Conservation (phyloP, 2,888 invertebrate species). For the Melinaea marsaeus region DNA sequence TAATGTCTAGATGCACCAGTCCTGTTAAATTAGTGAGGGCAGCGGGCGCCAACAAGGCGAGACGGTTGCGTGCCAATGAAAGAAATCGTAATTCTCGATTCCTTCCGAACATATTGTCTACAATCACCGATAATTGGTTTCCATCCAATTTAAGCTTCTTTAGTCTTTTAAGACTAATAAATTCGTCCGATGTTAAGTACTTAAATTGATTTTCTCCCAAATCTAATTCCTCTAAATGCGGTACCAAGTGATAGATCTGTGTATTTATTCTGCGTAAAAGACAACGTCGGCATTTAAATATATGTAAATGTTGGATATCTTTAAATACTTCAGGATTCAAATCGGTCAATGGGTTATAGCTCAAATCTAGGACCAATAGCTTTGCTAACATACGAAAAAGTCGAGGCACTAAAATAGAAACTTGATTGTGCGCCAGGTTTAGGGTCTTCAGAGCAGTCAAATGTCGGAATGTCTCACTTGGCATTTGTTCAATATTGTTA, state of each 20-base stretch:
- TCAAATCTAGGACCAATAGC: constrained; percentile 84
- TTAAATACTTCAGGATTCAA: constrained; percentile 88
- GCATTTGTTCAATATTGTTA: constrained; percentile 85
- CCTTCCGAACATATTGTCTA: constrained; percentile 83
- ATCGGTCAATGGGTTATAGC: constrained; percentile 84
- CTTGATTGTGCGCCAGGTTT: constrained; percentile 81
- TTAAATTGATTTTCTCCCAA: constrained; percentile 87
- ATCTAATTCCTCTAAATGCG: constrained; percentile 85
- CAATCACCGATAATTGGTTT: constrained; percentile 85
- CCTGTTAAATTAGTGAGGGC: constrained; percentile 85
- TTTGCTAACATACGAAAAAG: constrained; percentile 86
- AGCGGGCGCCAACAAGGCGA: constrained; percentile 84
- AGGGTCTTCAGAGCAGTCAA: constrained; percentile 83
- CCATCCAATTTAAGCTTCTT: constrained; percentile 83
- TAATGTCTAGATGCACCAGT: constrained; percentile 83
- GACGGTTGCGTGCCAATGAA: constrained; percentile 83
- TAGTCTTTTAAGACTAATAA: constrained; percentile 81
- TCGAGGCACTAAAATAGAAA: constrained; percentile 82
- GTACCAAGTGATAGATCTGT: constrained; percentile 86
- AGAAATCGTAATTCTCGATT: constrained; percentile 76
- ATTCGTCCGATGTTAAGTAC: constrained; percentile 85
- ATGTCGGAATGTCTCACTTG: constrained; percentile 86
- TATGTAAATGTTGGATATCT: constrained; percentile 83
- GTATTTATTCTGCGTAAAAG: constrained; percentile 85
- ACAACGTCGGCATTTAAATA: constrained; percentile 85